These are phyloP conservation scores for Plebejus argus DNA, from an alignment of 2,888 invertebrate species.

Conservation along the genomic window DNA sequence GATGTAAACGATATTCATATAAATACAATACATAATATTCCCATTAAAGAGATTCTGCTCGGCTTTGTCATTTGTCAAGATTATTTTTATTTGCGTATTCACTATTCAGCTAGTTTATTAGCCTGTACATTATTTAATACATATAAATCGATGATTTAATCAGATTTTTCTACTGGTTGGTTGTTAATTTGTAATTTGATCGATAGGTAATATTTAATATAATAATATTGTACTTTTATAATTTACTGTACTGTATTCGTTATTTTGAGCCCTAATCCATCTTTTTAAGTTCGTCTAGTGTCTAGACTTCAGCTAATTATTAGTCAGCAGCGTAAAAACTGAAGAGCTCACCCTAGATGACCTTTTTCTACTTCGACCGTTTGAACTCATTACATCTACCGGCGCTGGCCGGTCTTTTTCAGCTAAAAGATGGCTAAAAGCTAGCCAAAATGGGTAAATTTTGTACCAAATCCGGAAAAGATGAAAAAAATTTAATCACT, in stretches of 20 bases:
- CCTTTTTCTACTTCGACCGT: neutral
- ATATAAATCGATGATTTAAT: no score
- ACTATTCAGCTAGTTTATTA: no score
- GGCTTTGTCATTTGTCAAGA: no score
- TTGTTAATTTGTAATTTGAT: no score
- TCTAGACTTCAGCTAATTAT: constrained; percentile 6
- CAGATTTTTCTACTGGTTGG: no score
- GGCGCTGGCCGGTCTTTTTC: neutral
- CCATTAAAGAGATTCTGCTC: no score
- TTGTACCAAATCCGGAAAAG: neutral
- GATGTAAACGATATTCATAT: neutral
- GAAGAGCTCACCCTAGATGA: neutral
- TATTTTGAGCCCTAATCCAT: constrained; percentile 2
- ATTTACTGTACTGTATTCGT: neutral
- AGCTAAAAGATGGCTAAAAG: no score
- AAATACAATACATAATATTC: no score
- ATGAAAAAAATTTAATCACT: neutral
- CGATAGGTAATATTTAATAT: no score
- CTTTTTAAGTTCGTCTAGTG: neutral
- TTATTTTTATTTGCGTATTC: no score
- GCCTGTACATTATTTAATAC: no score
- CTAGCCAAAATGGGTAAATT: neutral
- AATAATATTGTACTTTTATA: no score
- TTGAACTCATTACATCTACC: neutral
- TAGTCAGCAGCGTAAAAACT: constrained; percentile 4